Conservation (phyloP, 2,797 vertebrate species). For the Scolopax bukidnonensis region DNA sequence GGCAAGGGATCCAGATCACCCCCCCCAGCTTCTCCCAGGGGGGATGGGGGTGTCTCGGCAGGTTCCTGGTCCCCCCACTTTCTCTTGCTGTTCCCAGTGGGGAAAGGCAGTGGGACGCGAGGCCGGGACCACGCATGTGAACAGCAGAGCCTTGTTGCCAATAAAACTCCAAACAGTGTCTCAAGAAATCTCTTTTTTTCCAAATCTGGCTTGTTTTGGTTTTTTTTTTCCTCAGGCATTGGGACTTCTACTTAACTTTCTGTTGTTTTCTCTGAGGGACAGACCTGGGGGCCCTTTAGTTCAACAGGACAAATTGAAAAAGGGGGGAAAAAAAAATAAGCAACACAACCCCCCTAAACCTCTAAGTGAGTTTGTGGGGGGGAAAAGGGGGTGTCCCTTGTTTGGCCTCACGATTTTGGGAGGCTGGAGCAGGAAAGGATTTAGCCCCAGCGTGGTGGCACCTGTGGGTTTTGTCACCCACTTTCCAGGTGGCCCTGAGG, state of each 20-base stretch:
- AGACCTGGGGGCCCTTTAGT: too few relatives aligned
- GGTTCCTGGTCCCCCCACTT: background rate
- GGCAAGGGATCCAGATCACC: accelerated
- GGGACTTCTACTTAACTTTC: background rate
- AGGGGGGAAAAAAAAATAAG: too few relatives aligned
- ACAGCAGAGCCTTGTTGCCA: conserved; percentile 44
- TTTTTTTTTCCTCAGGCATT: conserved; percentile 14
- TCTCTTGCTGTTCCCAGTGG: background rate
- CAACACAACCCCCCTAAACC: too few relatives aligned
- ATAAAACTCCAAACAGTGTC: conserved; percentile 7
- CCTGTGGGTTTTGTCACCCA: background rate
- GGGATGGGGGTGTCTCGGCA: background rate
- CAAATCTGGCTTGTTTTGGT: background rate
- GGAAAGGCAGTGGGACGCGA: background rate
- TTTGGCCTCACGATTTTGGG: background rate
- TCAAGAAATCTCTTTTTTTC: background rate
- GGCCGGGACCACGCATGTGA: background rate
- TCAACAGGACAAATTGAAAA: too few relatives aligned
- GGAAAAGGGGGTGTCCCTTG: too few relatives aligned
- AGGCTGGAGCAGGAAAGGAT: background rate
- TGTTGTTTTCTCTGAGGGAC: background rate
- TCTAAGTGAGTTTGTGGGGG: too few relatives aligned
- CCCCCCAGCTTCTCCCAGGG: background rate
- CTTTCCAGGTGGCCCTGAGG: background rate
- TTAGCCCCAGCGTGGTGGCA: background rate